Conservation (phyloP, 2,888 invertebrate genomes). For the Isoperla grammatica region DNA sequence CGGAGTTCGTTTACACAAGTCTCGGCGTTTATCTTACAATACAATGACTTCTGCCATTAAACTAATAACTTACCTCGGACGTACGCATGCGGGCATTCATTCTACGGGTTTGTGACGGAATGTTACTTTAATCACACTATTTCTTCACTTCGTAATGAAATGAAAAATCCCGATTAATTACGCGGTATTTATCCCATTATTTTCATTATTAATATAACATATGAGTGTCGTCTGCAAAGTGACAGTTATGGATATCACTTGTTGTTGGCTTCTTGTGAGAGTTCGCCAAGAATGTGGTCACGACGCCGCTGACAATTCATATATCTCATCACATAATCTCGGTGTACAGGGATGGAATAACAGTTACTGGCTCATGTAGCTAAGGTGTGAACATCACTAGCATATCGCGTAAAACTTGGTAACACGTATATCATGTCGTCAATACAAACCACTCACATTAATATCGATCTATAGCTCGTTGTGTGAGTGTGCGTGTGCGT, state of each 20-base stretch:
- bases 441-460: too few relatives aligned
- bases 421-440: too few relatives aligned
- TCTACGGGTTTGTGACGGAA: conserved; percentile 13
- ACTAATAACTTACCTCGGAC: neutral
- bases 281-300: conserved; percentile 2
- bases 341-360: too few relatives aligned
- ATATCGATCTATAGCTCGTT: too few relatives aligned
- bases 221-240: neutral
- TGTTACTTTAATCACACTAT: conserved; percentile 6
- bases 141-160: conserved; percentile 1
- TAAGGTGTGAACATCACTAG: too few relatives aligned
- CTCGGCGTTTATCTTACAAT: too few relatives aligned
- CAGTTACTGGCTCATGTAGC: too few relatives aligned
- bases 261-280: neutral
- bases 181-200: neutral
- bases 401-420: too few relatives aligned
- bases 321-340: too few relatives aligned
- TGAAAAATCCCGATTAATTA: conserved; percentile 16
- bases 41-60: too few relatives aligned
- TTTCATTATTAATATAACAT: conserved; percentile 7
- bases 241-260: conserved; percentile 10
- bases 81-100: neutral
- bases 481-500: too few relatives aligned
- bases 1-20: too few relatives aligned
- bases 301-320: neutral